A percentile compares a stretch with the other conserved stretches of the same genome.
Evolutionary conservation across 2,113 vertebrate genomes (phyloP).

Genomic region (Haplochromis burtoni): DNA sequence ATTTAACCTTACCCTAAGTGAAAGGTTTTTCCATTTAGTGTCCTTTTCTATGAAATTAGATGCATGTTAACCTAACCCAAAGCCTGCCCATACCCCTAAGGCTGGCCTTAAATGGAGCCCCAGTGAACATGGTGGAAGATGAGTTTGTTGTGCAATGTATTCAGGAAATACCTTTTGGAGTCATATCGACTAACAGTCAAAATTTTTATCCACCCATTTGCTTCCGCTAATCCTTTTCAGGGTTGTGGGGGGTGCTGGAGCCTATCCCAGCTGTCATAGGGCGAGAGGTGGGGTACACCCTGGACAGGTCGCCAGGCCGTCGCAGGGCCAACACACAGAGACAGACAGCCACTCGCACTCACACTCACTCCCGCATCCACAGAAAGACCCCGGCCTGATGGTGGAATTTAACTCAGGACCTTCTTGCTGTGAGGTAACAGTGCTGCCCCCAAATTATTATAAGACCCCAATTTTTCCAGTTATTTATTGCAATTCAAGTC

Average conservation of each 20-base stretch:
- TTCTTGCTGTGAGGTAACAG: rapidly evolving
- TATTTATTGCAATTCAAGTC: not conserved
- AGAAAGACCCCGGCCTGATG: not conserved
- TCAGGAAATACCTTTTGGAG: not conserved
- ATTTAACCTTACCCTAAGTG: not conserved
- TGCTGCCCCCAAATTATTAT: not conserved
- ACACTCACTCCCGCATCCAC: not conserved
- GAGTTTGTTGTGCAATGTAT: not conserved
- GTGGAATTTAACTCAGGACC: not conserved
- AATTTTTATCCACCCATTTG: rapidly evolving
- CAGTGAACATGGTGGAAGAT: not conserved
- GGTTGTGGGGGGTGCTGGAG: not conserved
- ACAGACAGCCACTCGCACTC: not conserved
- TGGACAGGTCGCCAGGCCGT: rapidly evolving
- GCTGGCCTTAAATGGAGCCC: rapidly evolving
- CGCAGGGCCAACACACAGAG: rapidly evolving
- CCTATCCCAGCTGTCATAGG: not conserved
- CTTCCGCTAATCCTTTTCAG: not conserved
- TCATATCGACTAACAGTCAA: not conserved
- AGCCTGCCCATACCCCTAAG: not conserved
- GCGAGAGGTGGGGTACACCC: not conserved
- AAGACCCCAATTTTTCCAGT: not conserved
- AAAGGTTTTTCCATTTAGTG: not conserved
- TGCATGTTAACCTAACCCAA: not conserved
- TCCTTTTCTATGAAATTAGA: not conserved